Evolutionary conservation across 2,797 vertebrate genomes (phyloP), one percentile per base, ranked within the genome.

Genomic region (Nannoperca australis): DNA sequence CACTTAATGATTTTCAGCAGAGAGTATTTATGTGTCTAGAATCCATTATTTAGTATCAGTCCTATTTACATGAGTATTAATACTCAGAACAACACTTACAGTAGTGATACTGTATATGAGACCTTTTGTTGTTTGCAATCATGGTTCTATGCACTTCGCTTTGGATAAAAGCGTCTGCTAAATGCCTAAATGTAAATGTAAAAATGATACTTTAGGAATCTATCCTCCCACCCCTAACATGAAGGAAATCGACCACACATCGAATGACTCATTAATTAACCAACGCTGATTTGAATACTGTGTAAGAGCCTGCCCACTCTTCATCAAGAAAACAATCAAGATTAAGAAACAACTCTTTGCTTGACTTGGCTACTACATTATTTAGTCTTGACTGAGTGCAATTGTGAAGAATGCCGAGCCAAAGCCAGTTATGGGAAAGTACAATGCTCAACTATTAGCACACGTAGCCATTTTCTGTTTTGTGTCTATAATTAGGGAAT

Each of bases 311-410:
- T 4, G 30, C 11, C 30, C 11, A 7, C 12, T 22, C 1, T 73
- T 18, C 20, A 54, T 18, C 50, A 55, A 10, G 20, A 45, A 18
- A 20, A 62, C 32, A 40, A 60, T 9, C 34, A 40, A 76, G 56
- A 54, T 38, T 36, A 70, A 42, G 9, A 70, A 59, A 47, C 30
- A 70, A n/a, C 24, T 22, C n/a, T 49, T 60, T 38, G 36, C 36
- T 38, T 10, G 53, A 66, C 44, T 44, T 10, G 47, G 24, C 34
- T 27, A 8, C 14, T 13, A 34, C 7, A 50, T 13, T n/a, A 30
- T 51, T 17, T 22, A 17, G 30, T 59, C 38, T 60, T 40, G n/a
- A 45, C 47, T 40, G 34, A 22, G 17, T 36, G 5, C 45, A 24
- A 34, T 47, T 49, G 9, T 2, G 53, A 34, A 45, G 27, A 34